Evolutionary conservation across 2,888 invertebrate genomes (phyloP).

Genomic region (Clostera curtula): DNA sequence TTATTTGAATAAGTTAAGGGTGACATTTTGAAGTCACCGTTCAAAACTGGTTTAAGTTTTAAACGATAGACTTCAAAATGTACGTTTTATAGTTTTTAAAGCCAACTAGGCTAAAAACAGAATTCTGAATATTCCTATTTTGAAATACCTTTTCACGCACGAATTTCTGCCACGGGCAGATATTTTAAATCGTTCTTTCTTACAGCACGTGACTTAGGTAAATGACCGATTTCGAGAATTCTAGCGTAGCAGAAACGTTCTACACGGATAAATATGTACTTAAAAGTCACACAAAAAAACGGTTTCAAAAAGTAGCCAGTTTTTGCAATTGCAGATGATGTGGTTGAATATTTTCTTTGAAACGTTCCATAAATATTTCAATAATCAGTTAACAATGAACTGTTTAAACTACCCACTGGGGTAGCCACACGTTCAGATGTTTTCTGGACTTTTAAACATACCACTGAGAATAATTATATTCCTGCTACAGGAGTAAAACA

Average conservation of each 20-base stretch:
- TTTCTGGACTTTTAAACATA: neutral
- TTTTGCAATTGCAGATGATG: constrained; percentile 13
- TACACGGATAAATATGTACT: constrained; percentile 3
- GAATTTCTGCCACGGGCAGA: too few species aligned
- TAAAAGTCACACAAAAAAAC: constrained; percentile 14
- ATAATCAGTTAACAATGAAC: constrained; percentile 41
- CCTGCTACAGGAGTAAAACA: too few species aligned
- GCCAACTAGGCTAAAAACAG: too few species aligned
- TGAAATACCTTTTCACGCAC: too few species aligned
- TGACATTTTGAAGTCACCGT: too few species aligned
- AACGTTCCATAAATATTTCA: constrained; percentile 31
- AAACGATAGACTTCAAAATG: too few species aligned
- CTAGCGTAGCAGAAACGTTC: neutral
- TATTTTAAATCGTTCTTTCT: neutral
- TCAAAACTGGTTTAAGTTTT: too few species aligned
- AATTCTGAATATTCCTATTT: too few species aligned
- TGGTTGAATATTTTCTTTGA: constrained; percentile 18
- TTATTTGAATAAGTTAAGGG: too few species aligned
- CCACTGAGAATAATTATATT: too few species aligned
- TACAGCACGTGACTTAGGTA: neutral
- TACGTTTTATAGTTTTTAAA: too few species aligned
- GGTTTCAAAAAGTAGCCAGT: constrained; percentile 5
- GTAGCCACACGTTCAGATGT: neutral
- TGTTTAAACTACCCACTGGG: constrained; percentile 28
- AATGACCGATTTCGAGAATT: neutral